Base-by-base conservation (phyloP, 2,888 invertebrate species). In the Rhagonycha fulva region DNA sequence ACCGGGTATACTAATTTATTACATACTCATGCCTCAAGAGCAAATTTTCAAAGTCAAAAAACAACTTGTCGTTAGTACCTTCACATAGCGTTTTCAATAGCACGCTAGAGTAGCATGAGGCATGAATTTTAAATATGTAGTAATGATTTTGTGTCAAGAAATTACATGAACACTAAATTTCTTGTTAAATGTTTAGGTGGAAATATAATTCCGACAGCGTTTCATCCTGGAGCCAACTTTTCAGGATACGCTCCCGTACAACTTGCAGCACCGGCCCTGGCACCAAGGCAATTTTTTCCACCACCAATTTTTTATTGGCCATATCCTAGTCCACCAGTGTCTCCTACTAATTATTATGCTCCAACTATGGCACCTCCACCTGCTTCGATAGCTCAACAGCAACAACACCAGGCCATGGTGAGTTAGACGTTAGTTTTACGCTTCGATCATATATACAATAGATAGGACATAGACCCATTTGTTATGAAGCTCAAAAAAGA, bases 241-340 rank as follows among this genome's bases (percentile, higher is more conserved):
- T 83, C 87, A 11, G 87, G 86, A 72, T 88, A 85, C 77, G 87
- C 86, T 14, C 87, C 87, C 1, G 84, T 87, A 12, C 87, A 85
- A 70, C 81, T 88, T 71, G 86, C 87, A 14, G 85, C 89, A 10
- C 88, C 89, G 62, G 87, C 87, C 24, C 74, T 87, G 62, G 86
- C 84, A 11, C 87, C 87, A 19, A 80, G 87, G 74, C 87, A 85
- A 76, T 91, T 90, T 81, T 90, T 90, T 81, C 90, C 91, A 60
- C 93, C 93, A 30, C 92, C 92, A 72, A 91, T 94, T 78, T 93
- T 97, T 82, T 97, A 97, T 89, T 98, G 97, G 97, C 94, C 95
- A 0, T 97, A 97, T 89, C 97, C 97, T 68, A 96, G 96, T 83
- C 97, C 97, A 61, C 97, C 97, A 0, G 96, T 97, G 14, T 97